Conservation (phyloP, 2,888 invertebrate species). For the Torymus texanus region DNA sequence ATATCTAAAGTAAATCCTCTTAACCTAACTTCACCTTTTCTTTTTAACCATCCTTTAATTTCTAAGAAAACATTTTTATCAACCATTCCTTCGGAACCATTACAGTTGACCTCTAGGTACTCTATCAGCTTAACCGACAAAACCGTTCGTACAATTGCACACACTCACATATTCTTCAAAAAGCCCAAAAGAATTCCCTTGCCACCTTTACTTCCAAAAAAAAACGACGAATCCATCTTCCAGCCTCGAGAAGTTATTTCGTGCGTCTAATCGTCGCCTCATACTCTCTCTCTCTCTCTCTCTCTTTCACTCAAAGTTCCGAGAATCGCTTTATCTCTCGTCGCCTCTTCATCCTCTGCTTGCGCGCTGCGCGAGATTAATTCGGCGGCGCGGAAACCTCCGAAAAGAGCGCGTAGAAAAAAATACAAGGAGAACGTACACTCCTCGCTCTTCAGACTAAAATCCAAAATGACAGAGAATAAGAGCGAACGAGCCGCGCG, state of each 20-base stretch:
- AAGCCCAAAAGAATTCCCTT: too few relatives aligned
- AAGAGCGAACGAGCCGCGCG: too few relatives aligned
- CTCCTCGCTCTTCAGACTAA: background rate
- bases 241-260: conserved; percentile 35
- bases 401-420: conserved; percentile 14
- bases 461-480: conserved; percentile 18
- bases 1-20: too few relatives aligned
- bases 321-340: conserved; percentile 52
- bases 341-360: conserved; percentile 30
- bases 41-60: too few relatives aligned
- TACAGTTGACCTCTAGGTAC: too few relatives aligned
- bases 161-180: too few relatives aligned
- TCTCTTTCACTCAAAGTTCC: conserved; percentile 35
- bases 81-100: too few relatives aligned
- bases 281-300: background rate
- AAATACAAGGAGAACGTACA: background rate
- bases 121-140: too few relatives aligned
- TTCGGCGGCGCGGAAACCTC: conserved; percentile 41
- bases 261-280: conserved; percentile 43
- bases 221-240: background rate
- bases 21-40: too few relatives aligned
- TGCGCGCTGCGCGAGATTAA: conserved; percentile 52
- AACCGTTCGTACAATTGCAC: too few relatives aligned
- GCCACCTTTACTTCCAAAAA: too few relatives aligned
- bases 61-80: too few relatives aligned